phyloP scores from a whole-genome alignment of 2,888 invertebrate genomes.

The Onthophagus sagittarius region DNA sequence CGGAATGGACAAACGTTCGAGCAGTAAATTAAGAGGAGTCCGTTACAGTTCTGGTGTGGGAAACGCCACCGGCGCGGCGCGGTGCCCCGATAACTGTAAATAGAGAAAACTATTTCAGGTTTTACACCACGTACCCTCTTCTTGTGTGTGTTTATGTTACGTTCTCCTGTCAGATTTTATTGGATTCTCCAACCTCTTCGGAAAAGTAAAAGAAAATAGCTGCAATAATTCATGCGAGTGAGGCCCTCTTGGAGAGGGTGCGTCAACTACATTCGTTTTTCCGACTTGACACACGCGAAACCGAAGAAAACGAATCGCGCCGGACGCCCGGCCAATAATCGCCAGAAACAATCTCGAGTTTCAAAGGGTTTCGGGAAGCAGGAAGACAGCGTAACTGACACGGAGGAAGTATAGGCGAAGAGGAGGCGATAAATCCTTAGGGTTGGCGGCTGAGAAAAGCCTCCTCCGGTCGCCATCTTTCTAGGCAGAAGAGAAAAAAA shows the following conservation, averaged over 20 bases:
- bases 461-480: background rate
- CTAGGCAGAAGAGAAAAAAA: background rate
- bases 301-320: background rate
- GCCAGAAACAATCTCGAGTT: background rate
- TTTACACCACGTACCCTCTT: background rate
- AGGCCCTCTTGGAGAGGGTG: background rate
- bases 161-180: background rate
- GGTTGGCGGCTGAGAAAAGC: background rate
- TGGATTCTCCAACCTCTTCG: background rate
- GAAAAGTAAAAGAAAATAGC: background rate
- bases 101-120: background rate
- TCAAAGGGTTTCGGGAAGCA: background rate
- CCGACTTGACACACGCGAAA: background rate
- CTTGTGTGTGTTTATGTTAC: too few species aligned
- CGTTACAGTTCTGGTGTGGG: background rate
- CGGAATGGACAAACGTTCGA: background rate
- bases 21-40: background rate
- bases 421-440: background rate
- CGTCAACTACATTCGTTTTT: background rate
- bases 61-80: background rate
- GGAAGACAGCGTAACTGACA: background rate
- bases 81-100: background rate
- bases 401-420: background rate
- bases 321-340: background rate
- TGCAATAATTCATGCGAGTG: background rate